These are phyloP conservation scores for Paratrypauchen microcephalus DNA, from an alignment of 2,797 vertebrate species.

Conservation along the genomic window DNA sequence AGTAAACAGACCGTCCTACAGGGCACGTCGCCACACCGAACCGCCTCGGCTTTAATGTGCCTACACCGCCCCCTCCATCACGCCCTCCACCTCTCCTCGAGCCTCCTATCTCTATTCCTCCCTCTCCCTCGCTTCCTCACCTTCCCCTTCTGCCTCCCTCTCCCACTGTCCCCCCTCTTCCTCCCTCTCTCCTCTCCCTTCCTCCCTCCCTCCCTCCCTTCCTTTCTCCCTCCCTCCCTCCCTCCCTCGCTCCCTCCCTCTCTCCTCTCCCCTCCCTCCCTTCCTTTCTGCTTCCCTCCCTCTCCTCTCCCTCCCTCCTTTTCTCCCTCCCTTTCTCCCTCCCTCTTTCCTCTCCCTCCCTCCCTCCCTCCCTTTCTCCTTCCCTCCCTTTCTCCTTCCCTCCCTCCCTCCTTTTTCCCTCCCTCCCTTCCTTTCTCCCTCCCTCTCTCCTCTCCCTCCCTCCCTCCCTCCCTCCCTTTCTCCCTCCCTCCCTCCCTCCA, in stretches of 20 bases:
- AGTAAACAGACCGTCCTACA: conserved; percentile 45
- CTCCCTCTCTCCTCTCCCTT: conserved; percentile 8
- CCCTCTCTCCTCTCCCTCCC: too few species aligned
- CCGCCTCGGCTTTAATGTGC: conserved; percentile 60
- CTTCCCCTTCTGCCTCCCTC: not conserved
- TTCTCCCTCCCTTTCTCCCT: not conserved
- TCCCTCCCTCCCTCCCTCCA: not conserved
- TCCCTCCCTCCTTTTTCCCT: too few species aligned
- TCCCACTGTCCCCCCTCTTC: conserved; percentile 6
- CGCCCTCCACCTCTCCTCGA: not conserved
- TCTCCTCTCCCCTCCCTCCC: too few species aligned
- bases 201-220: not conserved
- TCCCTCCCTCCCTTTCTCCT: conserved; percentile 19
- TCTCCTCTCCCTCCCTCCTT: not conserved
- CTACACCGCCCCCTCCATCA: conserved; percentile 16
- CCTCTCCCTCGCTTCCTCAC: conserved; percentile 2
- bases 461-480: too few species aligned
- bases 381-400: too few species aligned
- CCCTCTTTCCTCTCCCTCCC: not conserved
- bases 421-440: too few species aligned
- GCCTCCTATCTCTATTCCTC: not conserved
- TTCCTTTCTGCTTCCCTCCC: not conserved
- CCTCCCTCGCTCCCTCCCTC: too few species aligned
- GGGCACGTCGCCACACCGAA: conserved; percentile 42
- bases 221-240: too few species aligned